phyloP scores from a whole-genome alignment of 2,797 vertebrate species.

The Acridotheres tristis region DNA sequence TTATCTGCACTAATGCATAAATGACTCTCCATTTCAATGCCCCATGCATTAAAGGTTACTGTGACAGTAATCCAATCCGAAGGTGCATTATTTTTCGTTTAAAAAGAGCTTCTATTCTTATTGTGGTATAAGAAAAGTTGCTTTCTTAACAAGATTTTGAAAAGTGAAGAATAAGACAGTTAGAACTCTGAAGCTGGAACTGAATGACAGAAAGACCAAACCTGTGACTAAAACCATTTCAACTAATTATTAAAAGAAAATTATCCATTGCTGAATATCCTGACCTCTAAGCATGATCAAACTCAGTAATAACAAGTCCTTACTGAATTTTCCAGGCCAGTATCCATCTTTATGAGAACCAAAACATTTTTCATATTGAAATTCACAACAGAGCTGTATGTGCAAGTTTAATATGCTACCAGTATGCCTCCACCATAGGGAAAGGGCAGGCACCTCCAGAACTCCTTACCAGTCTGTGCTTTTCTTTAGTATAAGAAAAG shows the following conservation, averaged over 20 bases:
- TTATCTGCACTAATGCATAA: neutral
- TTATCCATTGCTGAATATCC: neutral
- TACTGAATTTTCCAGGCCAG: neutral
- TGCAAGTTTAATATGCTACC: neutral
- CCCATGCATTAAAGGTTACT: neutral
- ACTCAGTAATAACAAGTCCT: neutral
- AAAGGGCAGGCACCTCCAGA: neutral
- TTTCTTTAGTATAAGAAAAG: neutral
- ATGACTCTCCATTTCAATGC: neutral
- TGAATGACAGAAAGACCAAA: neutral
- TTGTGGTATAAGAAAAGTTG: neutral
- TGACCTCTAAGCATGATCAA: neutral
- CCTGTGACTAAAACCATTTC: neutral
- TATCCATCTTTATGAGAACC: neutral
- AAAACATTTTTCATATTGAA: neutral
- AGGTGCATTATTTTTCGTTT: neutral
- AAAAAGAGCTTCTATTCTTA: neutral
- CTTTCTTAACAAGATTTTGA: neutral
- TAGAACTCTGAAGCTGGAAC: neutral
- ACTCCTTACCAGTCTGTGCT: neutral
- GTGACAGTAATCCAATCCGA: neutral
- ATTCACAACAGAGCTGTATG: neutral
- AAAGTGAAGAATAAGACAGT: neutral
- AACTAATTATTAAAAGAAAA: neutral
- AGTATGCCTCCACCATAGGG: rapidly evolving